Conservation (phyloP, 2,888 invertebrate species). For the Leptinotarsa tumamoca region DNA sequence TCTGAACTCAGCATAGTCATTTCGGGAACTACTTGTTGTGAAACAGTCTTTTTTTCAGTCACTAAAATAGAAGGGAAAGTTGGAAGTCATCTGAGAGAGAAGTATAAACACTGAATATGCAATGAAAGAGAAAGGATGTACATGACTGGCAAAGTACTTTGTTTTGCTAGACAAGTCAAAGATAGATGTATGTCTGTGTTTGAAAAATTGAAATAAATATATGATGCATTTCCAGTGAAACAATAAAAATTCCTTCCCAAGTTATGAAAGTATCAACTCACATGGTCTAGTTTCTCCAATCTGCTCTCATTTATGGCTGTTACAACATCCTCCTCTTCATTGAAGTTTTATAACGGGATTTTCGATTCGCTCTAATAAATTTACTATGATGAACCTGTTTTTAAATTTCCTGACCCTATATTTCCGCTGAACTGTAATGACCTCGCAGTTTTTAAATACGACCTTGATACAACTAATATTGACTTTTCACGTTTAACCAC, state of each 20-base stretch:
- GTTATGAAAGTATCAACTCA: not conserved
- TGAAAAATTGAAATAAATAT: conserved; percentile 26
- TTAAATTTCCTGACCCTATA: conserved; percentile 6
- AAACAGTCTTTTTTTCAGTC: conserved; percentile 50
- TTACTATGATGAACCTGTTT: conserved; percentile 3
- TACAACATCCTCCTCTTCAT: conserved; percentile 7
- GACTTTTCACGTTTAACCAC: not conserved
- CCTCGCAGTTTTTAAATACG: conserved; percentile 62
- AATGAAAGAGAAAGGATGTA: conserved; percentile 57
- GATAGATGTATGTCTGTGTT: not conserved
- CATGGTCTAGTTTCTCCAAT: not conserved
- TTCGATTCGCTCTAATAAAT: conserved; percentile 9
- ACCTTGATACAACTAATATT: conserved; percentile 54
- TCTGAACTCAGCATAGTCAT: conserved; percentile 70
- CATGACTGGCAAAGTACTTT: conserved; percentile 53
- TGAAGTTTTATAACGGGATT: conserved; percentile 14
- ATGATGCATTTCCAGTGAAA: conserved; percentile 21
- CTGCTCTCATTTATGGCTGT: not conserved
- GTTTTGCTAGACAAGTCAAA: conserved; percentile 34
- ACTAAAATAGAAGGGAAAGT: conserved; percentile 49
- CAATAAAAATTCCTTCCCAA: not conserved
- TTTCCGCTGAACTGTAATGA: conserved; percentile 57
- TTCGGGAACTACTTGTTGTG: conserved; percentile 36
- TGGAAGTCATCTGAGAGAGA: conserved; percentile 35
- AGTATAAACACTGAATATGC: conserved; percentile 34